Base-by-base conservation (phyloP, 2,113 vertebrate species). In the Urocynchramus pylzowi region DNA sequence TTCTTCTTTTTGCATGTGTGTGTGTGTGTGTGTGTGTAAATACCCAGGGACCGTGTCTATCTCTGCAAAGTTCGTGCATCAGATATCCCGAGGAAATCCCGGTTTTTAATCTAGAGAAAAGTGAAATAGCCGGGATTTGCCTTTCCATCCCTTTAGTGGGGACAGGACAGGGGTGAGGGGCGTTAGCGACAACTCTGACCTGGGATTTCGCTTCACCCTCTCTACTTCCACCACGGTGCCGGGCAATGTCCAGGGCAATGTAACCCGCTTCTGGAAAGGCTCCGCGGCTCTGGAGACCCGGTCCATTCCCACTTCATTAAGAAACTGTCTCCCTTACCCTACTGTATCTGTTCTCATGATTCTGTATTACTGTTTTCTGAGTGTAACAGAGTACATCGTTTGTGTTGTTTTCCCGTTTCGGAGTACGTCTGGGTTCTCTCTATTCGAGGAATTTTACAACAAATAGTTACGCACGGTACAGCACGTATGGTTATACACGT, bases 391-490 rank as follows among this genome's bases (percentile, higher is more conserved):
- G 33, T 64, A 39, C 85, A 35, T 80, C 44, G 69, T 95, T 79
- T 33, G 83, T 94, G 96, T 97, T 97, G 95, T 88, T 97, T 88
- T 93, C 80, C 65, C 41, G 82, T 84, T 95, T 70, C 37, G 18
- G 90, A 93, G 79, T 87, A 45, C 45, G 90, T 90, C 59, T 41
- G 52, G 67, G 13, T 86, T 96, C 70, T 71, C 69, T 93, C 13
- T 39, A 1, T 81, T 81, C 71, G 87, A 86, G 79, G 80, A 74
- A 94, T 95, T 75, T 33, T 86, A 42, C 84, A 70, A 33, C 49
- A 31, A 67, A 67, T 37, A 78, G 42, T 86, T 90, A 14, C 2
- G 35, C 73, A 45, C 49, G 4, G 21, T 64, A 33, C 69, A 35
- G 94, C 95, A 44, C 85, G 82, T 91, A 47, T 87, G 57, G 39